Evolutionary conservation across 2,113 vertebrate species (phyloP), one percentile per base, ranked within the genome.

Genomic region (Seriola rivoliana): DNA sequence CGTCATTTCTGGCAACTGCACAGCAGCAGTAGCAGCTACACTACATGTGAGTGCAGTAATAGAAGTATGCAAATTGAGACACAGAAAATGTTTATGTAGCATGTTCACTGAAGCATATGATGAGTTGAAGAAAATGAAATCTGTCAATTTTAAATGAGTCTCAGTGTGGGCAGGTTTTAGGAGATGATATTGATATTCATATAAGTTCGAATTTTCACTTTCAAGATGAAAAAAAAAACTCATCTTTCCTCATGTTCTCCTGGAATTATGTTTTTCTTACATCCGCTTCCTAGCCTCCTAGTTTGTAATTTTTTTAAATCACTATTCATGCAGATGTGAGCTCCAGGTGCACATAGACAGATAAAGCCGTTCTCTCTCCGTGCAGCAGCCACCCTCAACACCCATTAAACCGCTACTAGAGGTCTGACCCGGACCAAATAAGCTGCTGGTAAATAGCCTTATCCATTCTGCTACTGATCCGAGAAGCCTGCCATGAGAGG

Each of bases 381-480:
- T 83, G 76, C 80, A 63, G 71, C 65, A 54, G 69, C 84, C 59
- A 59, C 77, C 63, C 69, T 87, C 72, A 44, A 67, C 80, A 81
- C 57, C 86, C 75, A 88, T 80, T 85, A 91, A 91, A 88, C 76
- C 62, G 77, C 84, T 75, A 85, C 76, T 46, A 75, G 71, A 82
- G 83, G 85, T 89, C 81, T 91, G 87, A 93, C 91, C 91, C 34
- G 8, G 78, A 85, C 77, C 89, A 80, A 90, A 86, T 91, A 91
- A 90, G 91, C 87, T 87, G 85, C 87, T 82, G 85, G 87, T 90
- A 90, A 93, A 93, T 86, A 85, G 88, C 82, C 89, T 89, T 88
- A 92, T 92, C 87, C 90, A 88, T 91, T 89, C 82, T 90, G 88
- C 81, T 80, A 74, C 81, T 87, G 91, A 92, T 93, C 86, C 77